Evolutionary conservation across 2,888 invertebrate species (phyloP).

Genomic region (Oxytorus armatus): DNA sequence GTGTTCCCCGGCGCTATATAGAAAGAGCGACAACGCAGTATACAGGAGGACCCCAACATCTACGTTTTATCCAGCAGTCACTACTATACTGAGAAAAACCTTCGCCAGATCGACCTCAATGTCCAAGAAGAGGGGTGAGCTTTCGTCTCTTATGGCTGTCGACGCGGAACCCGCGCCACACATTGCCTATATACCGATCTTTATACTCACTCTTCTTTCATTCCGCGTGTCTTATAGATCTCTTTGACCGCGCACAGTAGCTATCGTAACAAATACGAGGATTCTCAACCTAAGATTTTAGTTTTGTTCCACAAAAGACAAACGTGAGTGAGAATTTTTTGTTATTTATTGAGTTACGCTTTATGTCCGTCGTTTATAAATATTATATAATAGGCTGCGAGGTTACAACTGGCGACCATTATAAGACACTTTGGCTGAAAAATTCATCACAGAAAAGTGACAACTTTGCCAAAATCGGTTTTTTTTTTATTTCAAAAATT

Average conservation of each 20-base stretch:
- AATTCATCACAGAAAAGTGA: too few relatives aligned
- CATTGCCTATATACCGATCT: conserved; percentile 72
- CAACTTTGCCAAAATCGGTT: too few relatives aligned
- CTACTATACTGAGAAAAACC: conserved; percentile 29
- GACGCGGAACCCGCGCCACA: conserved; percentile 47
- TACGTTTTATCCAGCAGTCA: conserved; percentile 6
- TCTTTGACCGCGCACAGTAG: conserved; percentile 67
- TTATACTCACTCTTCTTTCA: conserved; percentile 74
- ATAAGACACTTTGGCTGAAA: too few relatives aligned
- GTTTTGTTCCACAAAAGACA: background rate
- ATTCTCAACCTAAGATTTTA: conserved; percentile 43
- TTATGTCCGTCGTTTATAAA: background rate
- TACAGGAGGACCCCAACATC: conserved; percentile 62
- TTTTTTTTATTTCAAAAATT: too few relatives aligned
- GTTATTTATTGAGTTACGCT: background rate
- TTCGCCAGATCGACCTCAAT: conserved; percentile 60
- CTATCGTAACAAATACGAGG: conserved; percentile 40
- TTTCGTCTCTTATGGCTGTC: conserved; percentile 60
- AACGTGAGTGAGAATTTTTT: background rate
- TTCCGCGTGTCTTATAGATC: conserved; percentile 76
- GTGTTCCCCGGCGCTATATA: conserved; percentile 77
- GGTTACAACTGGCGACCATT: too few relatives aligned
- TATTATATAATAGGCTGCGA: too few relatives aligned
- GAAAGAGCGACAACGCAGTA: conserved; percentile 64
- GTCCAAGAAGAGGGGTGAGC: conserved; percentile 45